phyloP scores from a whole-genome alignment of 2,113 vertebrate species.

The Ptilorrhoa leucosticta region DNA sequence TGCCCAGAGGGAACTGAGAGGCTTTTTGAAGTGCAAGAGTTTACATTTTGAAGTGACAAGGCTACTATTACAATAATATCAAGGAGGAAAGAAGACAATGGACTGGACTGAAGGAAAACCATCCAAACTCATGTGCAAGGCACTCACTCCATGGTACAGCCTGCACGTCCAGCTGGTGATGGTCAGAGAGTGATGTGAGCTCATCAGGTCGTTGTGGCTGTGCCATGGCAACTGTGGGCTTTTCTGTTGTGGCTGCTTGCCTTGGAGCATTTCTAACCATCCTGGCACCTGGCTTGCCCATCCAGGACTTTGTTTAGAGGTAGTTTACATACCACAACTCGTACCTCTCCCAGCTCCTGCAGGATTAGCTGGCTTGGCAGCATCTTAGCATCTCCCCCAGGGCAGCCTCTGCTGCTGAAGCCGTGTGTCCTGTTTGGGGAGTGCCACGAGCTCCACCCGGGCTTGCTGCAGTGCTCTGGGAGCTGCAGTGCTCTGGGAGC shows the following conservation, averaged over 20 bases:
- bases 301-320: not conserved
- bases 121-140: not conserved
- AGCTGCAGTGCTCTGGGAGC: not conserved
- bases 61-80: not conserved
- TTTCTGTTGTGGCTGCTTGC: not conserved
- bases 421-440: not conserved
- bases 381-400: not conserved
- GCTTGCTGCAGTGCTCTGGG: not conserved
- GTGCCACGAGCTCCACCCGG: not conserved
- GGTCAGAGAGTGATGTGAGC: not conserved
- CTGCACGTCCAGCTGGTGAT: not conserved
- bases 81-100: not conserved
- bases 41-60: not conserved
- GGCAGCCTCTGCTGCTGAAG: not conserved
- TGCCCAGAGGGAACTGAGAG: not conserved
- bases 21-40: not conserved
- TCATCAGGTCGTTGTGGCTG: not conserved
- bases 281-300: not conserved
- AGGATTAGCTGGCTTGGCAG: not conserved
- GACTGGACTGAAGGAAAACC: not conserved
- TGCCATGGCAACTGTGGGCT: not conserved
- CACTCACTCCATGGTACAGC: fast-evolving
- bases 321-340: not conserved
- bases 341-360: not conserved
- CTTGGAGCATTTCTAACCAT: not conserved